Conservation (phyloP, 2,888 invertebrate genomes). For the Lithophane ornitopus region DNA sequence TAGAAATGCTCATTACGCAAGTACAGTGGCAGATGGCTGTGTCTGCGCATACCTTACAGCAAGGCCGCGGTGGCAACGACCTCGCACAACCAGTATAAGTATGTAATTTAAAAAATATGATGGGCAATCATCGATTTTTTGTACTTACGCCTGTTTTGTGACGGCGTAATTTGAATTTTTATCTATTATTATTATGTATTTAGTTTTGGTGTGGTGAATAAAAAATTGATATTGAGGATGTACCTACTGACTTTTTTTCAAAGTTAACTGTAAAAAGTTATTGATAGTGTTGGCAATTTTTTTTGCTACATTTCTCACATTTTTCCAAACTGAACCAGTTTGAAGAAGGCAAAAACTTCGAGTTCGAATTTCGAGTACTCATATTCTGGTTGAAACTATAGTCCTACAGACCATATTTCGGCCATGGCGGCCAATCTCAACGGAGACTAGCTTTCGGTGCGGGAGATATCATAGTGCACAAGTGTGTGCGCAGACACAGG, state of each 20-base stretch:
- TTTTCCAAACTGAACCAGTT: not conserved
- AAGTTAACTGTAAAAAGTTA: constrained; percentile 32
- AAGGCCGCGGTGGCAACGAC: constrained; percentile 63
- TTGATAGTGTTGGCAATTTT: constrained; percentile 8
- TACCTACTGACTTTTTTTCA: constrained; percentile 40
- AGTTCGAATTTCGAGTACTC: not conserved
- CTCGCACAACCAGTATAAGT: constrained; percentile 51
- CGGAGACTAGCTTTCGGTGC: too few species aligned
- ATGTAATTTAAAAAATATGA: constrained; percentile 60
- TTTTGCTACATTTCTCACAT: not conserved
- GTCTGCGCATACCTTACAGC: constrained; percentile 60
- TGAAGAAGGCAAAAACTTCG: not conserved
- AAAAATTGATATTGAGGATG: constrained; percentile 32
- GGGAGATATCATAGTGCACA: too few species aligned
- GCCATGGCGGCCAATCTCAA: too few species aligned
- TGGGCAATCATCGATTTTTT: constrained; percentile 61
- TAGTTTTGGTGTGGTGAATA: constrained; percentile 51
- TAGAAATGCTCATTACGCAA: constrained; percentile 67
- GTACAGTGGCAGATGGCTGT: constrained; percentile 58
- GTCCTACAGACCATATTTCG: too few species aligned
- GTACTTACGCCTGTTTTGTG: constrained; percentile 52
- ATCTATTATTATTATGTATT: constrained; percentile 48
- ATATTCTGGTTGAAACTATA: not conserved
- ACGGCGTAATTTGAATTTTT: constrained; percentile 49
- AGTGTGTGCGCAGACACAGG: too few species aligned